Conservation (phyloP, 1,140 invertebrate genomes). For the Eufriesea mexicana region DNA sequence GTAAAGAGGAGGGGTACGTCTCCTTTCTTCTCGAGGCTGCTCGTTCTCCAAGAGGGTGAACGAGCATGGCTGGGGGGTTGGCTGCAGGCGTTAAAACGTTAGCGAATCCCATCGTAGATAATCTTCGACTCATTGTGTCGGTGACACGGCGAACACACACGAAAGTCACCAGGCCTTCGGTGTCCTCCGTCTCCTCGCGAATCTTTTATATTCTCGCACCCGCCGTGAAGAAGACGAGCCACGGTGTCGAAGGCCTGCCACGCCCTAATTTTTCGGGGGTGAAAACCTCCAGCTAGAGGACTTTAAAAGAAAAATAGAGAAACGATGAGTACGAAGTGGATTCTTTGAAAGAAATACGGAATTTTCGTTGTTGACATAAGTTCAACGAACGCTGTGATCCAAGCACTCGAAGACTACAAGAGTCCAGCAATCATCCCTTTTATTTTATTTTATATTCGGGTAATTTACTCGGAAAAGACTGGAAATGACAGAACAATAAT, state of each 20-base stretch:
- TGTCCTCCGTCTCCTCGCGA: constrained; percentile 36
- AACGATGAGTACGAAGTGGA: too few species aligned
- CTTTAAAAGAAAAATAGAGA: too few species aligned
- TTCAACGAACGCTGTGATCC: too few species aligned
- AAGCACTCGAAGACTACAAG: too few species aligned
- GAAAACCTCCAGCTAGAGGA: background rate
- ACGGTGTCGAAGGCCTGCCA: constrained; percentile 26
- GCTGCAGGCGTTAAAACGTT: constrained; percentile 59
- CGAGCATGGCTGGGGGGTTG: constrained; percentile 43
- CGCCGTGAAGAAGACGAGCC: constrained; percentile 39
- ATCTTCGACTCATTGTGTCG: constrained; percentile 68
- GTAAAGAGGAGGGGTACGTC: constrained; percentile 38
- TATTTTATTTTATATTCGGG: too few species aligned
- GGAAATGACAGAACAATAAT: too few species aligned
- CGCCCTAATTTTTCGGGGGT: constrained; percentile 57
- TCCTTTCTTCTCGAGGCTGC: constrained; percentile 38
- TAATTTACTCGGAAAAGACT: too few species aligned
- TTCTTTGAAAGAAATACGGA: too few species aligned
- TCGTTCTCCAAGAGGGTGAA: constrained; percentile 39
- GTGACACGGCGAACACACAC: constrained; percentile 60
- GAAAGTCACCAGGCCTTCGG: constrained; percentile 37
- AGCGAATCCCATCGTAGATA: constrained; percentile 69
- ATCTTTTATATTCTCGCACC: constrained; percentile 58
- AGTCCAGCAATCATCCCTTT: too few species aligned
- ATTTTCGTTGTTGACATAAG: too few species aligned